These are phyloP conservation scores for Paguma larvata DNA, from an alignment of 2,797 vertebrate species.

Conservation along the genomic window DNA sequence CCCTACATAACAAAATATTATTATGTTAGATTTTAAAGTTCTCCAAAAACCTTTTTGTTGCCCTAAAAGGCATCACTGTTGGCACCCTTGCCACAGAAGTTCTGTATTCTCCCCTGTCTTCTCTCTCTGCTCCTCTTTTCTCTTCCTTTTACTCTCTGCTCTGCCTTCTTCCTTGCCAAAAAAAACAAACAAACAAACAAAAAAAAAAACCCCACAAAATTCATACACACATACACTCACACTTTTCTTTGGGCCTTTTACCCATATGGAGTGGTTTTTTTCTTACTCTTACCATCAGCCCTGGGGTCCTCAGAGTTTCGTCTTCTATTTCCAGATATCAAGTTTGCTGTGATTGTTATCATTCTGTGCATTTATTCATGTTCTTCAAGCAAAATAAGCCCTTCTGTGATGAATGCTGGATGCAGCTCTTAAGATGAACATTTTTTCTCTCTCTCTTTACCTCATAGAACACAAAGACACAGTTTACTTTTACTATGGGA, in stretches of 20 bases:
- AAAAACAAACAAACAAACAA: too few relatives aligned
- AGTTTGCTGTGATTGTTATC: neutral
- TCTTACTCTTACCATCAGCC: neutral
- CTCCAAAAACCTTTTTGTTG: neutral
- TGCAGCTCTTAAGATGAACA: neutral
- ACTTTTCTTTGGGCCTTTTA: neutral
- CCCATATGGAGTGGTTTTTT: neutral
- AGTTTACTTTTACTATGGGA: neutral
- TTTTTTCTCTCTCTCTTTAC: neutral
- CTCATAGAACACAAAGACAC: neutral
- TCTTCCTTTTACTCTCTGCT: neutral
- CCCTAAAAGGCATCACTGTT: neutral
- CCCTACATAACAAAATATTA: neutral
- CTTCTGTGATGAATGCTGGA: neutral
- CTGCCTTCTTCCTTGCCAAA: neutral
- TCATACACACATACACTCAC: neutral
- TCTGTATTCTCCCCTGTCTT: neutral
- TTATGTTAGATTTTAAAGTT: neutral
- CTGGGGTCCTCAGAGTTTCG: neutral
- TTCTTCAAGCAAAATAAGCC: neutral
- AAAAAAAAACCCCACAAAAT: too few relatives aligned
- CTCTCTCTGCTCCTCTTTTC: neutral
- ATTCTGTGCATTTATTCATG: neutral
- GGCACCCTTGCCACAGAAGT: neutral
- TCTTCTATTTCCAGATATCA: neutral